Base-by-base conservation (phyloP, 2,797 vertebrate species). In the Megaceryle alcyon region DNA sequence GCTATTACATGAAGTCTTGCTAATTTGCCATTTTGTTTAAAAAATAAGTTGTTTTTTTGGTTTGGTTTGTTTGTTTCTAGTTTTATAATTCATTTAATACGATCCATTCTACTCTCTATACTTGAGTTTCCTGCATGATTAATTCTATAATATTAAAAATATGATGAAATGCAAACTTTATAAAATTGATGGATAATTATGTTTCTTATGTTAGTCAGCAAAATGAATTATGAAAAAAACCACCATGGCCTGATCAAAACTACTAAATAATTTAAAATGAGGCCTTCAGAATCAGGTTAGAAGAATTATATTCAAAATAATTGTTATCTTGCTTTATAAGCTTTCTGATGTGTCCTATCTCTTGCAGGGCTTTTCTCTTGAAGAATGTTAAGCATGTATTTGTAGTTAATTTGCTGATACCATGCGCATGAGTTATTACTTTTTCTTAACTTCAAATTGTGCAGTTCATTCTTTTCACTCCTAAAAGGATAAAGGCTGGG, bases 341-440 rank as follows among this genome's bases (percentile, higher is more conserved):
- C 86, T 96, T 96, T 95, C 95, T 93, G 95, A 97, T 96, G 90
- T 94, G 46, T 90, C 72, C 94, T 97, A 92, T 97, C 97, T 97
- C 82, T 85, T 87, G 82, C 93, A 97, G 85, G 51, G 69, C 56
- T 97, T 96, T 97, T 95, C 96, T 96, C 92, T 96, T 70, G 49
- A 78, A 95, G 92, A 97, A 98, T 97, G 97, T 97, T 97, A 98
- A 98, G 90, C 90, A 95, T 10, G 60, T 93, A 77, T 97, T 97
- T 97, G 88, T 97, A 94, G 91, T 95, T 98, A 97, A 98, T 97
- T 98, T 98, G 88, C 94, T 96, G 97, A 97, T 96, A 94, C 76
- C 77, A 48, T 90, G 85, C 6, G 12, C 53, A 91, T 57, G 92
- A 96, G 39, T 87, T 94, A 96, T 94, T 96, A 92, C 77, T 95